These are phyloP conservation scores for Hippocampus barbouri DNA, from an alignment of 2,113 vertebrate genomes.

Conservation along the genomic window DNA sequence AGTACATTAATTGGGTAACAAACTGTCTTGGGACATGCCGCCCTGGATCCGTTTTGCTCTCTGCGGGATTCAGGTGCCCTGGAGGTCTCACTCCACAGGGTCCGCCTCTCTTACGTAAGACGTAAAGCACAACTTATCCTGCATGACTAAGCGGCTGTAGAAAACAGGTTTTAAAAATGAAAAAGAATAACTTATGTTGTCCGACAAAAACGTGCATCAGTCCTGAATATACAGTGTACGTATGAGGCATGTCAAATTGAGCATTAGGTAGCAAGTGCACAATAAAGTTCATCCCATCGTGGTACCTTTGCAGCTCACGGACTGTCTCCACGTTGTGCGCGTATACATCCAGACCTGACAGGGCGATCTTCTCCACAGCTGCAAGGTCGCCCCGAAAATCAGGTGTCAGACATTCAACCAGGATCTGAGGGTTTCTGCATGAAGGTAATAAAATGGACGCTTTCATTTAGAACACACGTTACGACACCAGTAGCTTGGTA, in stretches of 20 bases:
- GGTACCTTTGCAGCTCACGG: constrained; percentile 85
- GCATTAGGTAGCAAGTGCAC: too few species aligned
- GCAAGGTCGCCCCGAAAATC: constrained; percentile 89
- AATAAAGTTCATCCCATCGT: background rate
- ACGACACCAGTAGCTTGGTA: background rate
- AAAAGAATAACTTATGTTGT: background rate
- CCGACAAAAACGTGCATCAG: background rate
- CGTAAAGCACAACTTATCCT: background rate
- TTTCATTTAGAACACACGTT: background rate
- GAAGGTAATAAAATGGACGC: background rate
- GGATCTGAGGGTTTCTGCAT: constrained; percentile 79
- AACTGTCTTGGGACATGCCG: too few species aligned
- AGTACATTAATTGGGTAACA: too few species aligned
- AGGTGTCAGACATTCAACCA: constrained; percentile 95
- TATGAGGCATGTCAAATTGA: too few species aligned
- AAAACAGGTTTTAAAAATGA: background rate
- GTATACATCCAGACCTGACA: constrained; percentile 90
- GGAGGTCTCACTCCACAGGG: too few species aligned
- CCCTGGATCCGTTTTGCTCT: too few species aligned
- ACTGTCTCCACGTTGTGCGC: constrained; percentile 97
- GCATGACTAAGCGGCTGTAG: background rate
- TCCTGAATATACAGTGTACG: too few species aligned
- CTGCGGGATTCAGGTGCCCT: too few species aligned
- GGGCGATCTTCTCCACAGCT: constrained; percentile 82
- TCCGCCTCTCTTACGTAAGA: too few species aligned